A percentile compares a stretch with the other conserved stretches of the same genome.
phyloP scores from a whole-genome alignment of 2,797 vertebrate species.

The Melopsittacus undulatus region DNA sequence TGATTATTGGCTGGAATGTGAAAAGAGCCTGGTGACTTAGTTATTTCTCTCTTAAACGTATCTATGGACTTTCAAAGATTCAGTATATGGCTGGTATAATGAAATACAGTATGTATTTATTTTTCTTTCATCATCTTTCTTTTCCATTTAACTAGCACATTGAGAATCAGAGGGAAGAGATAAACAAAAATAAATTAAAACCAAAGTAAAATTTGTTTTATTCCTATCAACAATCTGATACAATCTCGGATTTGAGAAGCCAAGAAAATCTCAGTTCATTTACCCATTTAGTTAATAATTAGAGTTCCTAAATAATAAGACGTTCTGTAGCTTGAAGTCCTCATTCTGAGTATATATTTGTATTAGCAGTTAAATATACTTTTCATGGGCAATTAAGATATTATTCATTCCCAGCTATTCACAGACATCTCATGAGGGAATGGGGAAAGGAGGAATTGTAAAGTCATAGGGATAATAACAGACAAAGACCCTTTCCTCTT shows the following conservation, averaged over 20 bases:
- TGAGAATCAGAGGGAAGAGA: background rate
- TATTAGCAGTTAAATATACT: conserved; percentile 46
- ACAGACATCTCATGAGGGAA: background rate
- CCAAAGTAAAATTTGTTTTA: background rate
- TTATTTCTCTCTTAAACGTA: background rate
- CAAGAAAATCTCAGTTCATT: background rate
- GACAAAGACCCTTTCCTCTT: conserved; percentile 12
- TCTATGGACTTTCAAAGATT: background rate
- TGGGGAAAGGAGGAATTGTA: background rate
- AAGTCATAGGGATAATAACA: conserved; percentile 16
- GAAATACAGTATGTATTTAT: background rate
- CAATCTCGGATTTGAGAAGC: background rate
- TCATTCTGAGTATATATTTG: conserved; percentile 44
- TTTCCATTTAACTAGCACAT: background rate
- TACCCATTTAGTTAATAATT: conserved; percentile 45
- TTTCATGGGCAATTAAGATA: conserved; percentile 60
- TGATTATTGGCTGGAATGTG: background rate
- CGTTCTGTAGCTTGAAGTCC: background rate
- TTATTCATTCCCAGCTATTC: conserved; percentile 15
- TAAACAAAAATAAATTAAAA: conserved; percentile 6
- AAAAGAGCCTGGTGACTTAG: background rate
- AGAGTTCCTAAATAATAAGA: background rate
- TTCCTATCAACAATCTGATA: background rate
- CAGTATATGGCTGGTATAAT: background rate
- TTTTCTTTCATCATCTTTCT: background rate